Evolutionary conservation across 2,888 invertebrate genomes (phyloP), one percentile per base, ranked within the genome.

Genomic region (Rosalia funebris): DNA sequence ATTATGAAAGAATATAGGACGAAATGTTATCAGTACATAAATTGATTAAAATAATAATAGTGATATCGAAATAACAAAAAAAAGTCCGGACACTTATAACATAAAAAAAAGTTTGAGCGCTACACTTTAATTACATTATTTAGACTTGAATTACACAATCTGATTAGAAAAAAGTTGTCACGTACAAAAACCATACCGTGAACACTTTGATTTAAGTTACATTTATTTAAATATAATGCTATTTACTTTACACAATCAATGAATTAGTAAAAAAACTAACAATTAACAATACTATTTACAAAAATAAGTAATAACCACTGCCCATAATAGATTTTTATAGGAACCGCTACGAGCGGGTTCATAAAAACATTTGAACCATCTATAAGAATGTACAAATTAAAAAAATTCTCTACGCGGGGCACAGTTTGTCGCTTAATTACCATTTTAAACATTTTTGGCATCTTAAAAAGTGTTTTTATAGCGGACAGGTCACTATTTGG

Each of bases 221-320:
- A 17, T 31, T 46, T 36, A 36, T 20, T 17, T 37, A 36, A 45
- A 45, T 45, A 37, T 34, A 25, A 36, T 19, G 36, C 37, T 55
- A 55, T 46, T 45, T 45, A 46, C 17, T 55, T 55, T 45, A 53
- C 52, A 36, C 34, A 32, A 2, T 32, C 36, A 58, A 58, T 45
- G 14, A 45, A 47, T 56, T 45, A 58, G 39, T 58, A 36, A 44
- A 50, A 39, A 53, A 53, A 52, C 57, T 58, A 58, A 46, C 39
- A 58, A 52, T 58, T 58, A 58, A 58, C 52, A 58, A 58, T 48
- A 58, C 42, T 58, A 58, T 58, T 52, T 58, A 58, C 57, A 58
- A 36, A 58, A 42, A 31, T 57, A 52, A 58, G 57, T 52, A 58
- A 58, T 52, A 50, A 52, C 44, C 52, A 58, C 57, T 52, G 52